These are phyloP conservation scores for Caenorhabditis briggsae DNA, from an alignment of 1,140 invertebrate species.

Conservation along the genomic window DNA sequence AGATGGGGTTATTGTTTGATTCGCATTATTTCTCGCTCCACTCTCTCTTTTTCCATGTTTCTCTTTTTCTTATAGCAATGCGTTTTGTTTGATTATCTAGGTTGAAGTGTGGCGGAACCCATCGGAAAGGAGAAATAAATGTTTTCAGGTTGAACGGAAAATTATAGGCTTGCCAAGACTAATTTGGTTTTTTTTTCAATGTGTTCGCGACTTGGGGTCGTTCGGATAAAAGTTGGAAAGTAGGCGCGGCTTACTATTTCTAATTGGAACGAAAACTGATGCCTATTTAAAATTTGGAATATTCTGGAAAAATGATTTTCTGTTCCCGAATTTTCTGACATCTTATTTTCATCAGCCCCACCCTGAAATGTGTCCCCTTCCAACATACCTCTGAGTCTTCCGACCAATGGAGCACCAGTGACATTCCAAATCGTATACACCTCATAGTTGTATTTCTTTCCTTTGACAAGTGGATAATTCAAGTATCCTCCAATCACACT, in stretches of 20 bases:
- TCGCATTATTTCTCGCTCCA: constrained; percentile 14
- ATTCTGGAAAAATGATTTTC: no score
- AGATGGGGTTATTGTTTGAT: constrained; percentile 24
- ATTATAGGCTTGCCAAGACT: no score
- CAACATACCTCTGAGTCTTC: constrained; percentile 71
- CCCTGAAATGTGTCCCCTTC: no score
- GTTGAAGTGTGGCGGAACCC: constrained; percentile 23
- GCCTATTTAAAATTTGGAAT: no score
- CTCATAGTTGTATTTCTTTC: constrained; percentile 78
- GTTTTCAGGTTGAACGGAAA: background rate
- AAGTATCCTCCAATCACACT: constrained; percentile 76
- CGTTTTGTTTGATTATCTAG: constrained; percentile 42
- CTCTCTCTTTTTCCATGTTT: no score
- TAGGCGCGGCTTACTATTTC: no score
- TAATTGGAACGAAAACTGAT: no score
- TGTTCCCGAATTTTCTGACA: no score
- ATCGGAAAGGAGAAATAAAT: background rate
- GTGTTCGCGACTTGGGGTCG: no score
- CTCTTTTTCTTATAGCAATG: background rate
- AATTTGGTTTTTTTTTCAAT: no score
- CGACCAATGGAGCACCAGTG: constrained; percentile 72
- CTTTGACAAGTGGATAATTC: constrained; percentile 77
- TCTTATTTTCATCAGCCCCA: background rate
- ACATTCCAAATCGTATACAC: constrained; percentile 76
- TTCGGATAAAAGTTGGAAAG: no score